Percentiles rank a stretch among this genome's conserved stretches.
phyloP scores from a whole-genome alignment of 2,113 vertebrate species.

The Argyrosomus japonicus region DNA sequence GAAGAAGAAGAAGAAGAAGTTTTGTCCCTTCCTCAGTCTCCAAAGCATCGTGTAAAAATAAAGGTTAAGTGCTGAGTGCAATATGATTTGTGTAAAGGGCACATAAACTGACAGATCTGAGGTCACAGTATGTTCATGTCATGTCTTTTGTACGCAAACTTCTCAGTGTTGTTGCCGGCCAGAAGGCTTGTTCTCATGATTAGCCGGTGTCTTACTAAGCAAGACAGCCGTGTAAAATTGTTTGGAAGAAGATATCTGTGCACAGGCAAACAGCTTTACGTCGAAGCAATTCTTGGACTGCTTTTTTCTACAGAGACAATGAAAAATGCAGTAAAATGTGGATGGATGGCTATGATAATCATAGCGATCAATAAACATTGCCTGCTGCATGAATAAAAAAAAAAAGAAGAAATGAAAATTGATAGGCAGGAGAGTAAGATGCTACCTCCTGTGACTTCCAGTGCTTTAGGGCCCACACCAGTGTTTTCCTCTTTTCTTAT shows the following conservation, averaged over 20 bases:
- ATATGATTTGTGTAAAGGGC: conserved; percentile 59
- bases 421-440: conserved; percentile 82
- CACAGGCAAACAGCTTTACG: conserved; percentile 42
- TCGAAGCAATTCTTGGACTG: conserved; percentile 54
- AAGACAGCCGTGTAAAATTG: conserved; percentile 20
- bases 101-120: conserved; percentile 47
- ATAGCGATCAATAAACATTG: conserved; percentile 55
- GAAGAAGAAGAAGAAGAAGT: too few relatives aligned
- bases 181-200: conserved; percentile 34
- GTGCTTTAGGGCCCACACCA: conserved; percentile 69
- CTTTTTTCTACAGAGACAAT: conserved; percentile 59
- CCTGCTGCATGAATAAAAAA: conserved; percentile 67
- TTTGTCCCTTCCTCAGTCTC: conserved; percentile 16
- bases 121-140: conserved; percentile 41
- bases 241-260: conserved; percentile 34
- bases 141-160: conserved; percentile 40
- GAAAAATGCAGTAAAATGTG: conserved; percentile 67
- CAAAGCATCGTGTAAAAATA: conserved; percentile 5
- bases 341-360: conserved; percentile 75
- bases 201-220: conserved; percentile 32
- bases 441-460: conserved; percentile 82
- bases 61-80: conserved; percentile 45
- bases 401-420: conserved; percentile 29
- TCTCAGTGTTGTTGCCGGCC: conserved; percentile 17
- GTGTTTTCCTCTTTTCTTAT: conserved; percentile 57